Evolutionary conservation across 2,113 vertebrate species (phyloP), one percentile per base, ranked within the genome.

Genomic region (Echinops telfairi): DNA sequence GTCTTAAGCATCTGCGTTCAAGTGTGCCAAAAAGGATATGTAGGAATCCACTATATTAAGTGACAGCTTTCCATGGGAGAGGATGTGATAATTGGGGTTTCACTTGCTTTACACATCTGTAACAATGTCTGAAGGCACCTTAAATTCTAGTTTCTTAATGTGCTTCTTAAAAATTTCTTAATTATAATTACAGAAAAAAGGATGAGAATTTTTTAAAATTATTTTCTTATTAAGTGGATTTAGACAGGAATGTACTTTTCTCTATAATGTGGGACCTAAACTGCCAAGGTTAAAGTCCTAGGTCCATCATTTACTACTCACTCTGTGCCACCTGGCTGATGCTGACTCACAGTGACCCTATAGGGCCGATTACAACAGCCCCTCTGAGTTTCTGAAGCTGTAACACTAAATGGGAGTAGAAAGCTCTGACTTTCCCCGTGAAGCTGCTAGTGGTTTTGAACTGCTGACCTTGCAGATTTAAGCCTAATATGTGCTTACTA

Each of bases 121-220:
- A 73, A 40, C 27, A 25, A 68, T 22, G n/a, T 68, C 62, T 83
- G 70, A 94, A 85, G 27, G 43, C 4, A 60, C 0, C 12, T 93
- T 77, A 29, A 43, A 57, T 79, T 78, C 23, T 77, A 38, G 70
- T 85, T 93, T 19, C 47, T 83, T 92, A 20, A 36, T 1, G 11
- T 47, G 31, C 40, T 95, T 89, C 40, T 36, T 89, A 36, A 31
- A 83, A 83, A 62, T 25, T 31, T 36, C 33, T 60, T 93, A 80
- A 76, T 29, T 76, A 83, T n/a, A 82, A 88, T 53, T 9, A 53
- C 20, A 64, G 83, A 66, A 0, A 84, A 17, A 66, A 71, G 22
- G 31, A 9, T 84, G 40, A 71, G 27, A 71, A 84, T 43, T 76
- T 15, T 83, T 16, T 77, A n/a, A n/a, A n/a, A 33, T 86, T 77